phyloP scores from a whole-genome alignment of 2,888 invertebrate species.

The Subacronicta megacephala region DNA sequence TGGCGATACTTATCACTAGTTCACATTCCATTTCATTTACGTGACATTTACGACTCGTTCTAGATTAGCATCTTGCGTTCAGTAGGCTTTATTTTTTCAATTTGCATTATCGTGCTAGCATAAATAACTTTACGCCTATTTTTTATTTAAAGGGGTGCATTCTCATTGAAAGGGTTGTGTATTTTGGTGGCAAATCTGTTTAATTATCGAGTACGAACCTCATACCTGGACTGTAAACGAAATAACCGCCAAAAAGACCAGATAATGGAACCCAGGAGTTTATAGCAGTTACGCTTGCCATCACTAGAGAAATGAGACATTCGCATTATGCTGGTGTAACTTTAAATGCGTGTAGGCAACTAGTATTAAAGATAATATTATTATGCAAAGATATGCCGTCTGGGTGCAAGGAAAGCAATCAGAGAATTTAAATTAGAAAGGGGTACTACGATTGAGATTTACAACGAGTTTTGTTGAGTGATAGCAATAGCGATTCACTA shows the following conservation, averaged over 20 bases:
- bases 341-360: conserved; percentile 34
- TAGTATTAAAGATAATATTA: conserved; percentile 45
- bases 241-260: no score
- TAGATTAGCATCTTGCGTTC: conserved; percentile 16
- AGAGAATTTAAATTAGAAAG: conserved; percentile 69
- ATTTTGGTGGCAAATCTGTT: no score
- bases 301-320: background rate
- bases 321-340: conserved; percentile 17
- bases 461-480: conserved; percentile 46
- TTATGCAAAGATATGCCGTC: conserved; percentile 54
- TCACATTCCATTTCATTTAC: conserved; percentile 37
- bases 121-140: no score
- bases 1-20: conserved; percentile 10
- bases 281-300: background rate
- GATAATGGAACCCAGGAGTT: background rate
- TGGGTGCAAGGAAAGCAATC: conserved; percentile 55
- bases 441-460: conserved; percentile 54
- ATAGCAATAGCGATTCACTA: conserved; percentile 49
- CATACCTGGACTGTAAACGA: no score
- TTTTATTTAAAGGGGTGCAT: no score
- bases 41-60: conserved; percentile 19
- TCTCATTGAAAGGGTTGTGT: no score
- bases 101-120: conserved; percentile 14
- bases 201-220: no score
- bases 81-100: conserved; percentile 33